Evolutionary conservation across 2,888 invertebrate species (phyloP), one percentile per base, ranked within the genome.

Genomic region (Coenonympha glycerion): DNA sequence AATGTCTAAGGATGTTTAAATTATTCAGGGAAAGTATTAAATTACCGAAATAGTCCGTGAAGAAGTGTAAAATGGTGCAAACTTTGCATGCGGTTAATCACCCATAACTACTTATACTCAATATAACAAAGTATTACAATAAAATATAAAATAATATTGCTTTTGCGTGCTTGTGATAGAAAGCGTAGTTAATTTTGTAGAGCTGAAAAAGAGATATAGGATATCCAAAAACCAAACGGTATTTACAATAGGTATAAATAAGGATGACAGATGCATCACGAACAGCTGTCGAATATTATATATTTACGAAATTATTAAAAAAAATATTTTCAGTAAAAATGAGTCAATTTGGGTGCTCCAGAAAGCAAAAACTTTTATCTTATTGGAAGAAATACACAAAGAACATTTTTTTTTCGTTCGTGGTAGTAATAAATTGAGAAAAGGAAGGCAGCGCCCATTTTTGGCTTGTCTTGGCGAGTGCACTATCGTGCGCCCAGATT

Each of bases 21-120:
- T n/a, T n/a, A n/a, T n/a, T n/a, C n/a, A n/a, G n/a, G n/a, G n/a
- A n/a, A n/a, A n/a, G n/a, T n/a, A n/a, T n/a, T n/a, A n/a, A 22
- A 30, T 41, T 3, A n/a, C 11, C 11, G 30, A 30, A 37, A 40
- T 19, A 11, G 11, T 15, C 39, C 11, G 18, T 33, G 26, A 24
- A 30, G 11, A 47, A 41, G 21, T 41, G 41, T 15, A n/a, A 26
- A 47, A 24, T 42, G 36, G 24, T 45, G 45, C 44, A 21, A 15
- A 44, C 18, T 2, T 34, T 16, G 45, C 52, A 53, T 56, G 56
- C 56, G 31, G 48, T 56, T 56, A 56, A 47, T 50, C 19, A 49
- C 37, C 21, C n/a, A 45, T 18, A 30, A 15, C 34, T 31, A 31
- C 22, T 16, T 24, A 8, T 33, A n/a, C 24, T 30, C 1, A 28